Conservation (phyloP, 2,113 vertebrate genomes). For the Elaphurus davidianus region DNA sequence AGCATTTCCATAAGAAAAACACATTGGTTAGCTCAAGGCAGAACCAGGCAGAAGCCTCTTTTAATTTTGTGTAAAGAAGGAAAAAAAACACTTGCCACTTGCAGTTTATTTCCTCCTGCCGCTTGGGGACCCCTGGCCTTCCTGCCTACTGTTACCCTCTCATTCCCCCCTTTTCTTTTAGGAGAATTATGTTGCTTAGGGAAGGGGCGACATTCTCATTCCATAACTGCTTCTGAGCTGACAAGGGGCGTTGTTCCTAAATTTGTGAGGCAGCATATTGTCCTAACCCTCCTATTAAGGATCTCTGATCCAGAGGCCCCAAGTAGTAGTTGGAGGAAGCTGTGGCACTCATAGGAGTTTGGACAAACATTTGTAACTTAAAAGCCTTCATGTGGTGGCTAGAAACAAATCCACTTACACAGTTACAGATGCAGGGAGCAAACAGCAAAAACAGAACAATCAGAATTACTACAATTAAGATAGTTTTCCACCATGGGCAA, state of each 20-base stretch:
- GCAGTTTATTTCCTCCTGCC: not conserved
- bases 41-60: not conserved
- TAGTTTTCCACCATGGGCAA: not conserved
- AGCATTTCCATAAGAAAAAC: not conserved
- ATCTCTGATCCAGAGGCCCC: not conserved
- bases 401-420: not conserved
- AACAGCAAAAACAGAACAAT: not conserved
- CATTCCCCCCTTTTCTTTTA: not conserved
- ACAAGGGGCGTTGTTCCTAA: not conserved
- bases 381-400: not conserved
- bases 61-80: not conserved
- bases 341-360: not conserved
- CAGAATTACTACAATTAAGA: not conserved
- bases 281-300: not conserved
- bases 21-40: not conserved
- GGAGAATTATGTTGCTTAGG: not conserved
- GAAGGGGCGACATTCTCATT: not conserved
- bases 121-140: not conserved
- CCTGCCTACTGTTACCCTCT: not conserved
- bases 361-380: not conserved
- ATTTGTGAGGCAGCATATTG: not conserved
- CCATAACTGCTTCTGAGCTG: not conserved
- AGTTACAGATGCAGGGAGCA: not conserved
- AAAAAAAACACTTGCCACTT: not conserved
- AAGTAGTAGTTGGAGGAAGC: not conserved